These are phyloP conservation scores for Liodrosophila aerea DNA, from an alignment of 2,888 invertebrate species.

Conservation along the genomic window DNA sequence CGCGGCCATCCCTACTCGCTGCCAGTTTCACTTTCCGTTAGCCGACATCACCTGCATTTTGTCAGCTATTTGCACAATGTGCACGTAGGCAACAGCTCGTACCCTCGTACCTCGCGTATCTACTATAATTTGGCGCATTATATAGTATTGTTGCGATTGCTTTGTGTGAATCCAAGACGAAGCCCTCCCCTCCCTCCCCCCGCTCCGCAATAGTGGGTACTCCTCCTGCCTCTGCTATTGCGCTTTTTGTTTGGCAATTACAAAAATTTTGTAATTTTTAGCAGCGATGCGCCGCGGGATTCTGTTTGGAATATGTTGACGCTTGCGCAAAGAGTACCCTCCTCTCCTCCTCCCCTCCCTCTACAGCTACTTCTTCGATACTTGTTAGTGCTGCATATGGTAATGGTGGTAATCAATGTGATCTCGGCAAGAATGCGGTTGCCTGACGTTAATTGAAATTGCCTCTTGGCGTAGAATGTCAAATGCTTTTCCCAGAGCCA, in stretches of 20 bases:
- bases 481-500: conserved; percentile 21
- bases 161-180: conserved; percentile 52
- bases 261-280: conserved; percentile 68
- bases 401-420: conserved; percentile 41
- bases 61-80: conserved; percentile 75
- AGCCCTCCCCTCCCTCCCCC: conserved; percentile 15
- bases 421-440: conserved; percentile 55
- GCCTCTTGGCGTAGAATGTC: conserved; percentile 61
- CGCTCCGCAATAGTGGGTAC: not conserved
- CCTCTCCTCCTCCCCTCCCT: not conserved
- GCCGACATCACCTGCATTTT: conserved; percentile 54
- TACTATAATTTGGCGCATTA: conserved; percentile 63
- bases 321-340: conserved; percentile 54
- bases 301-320: conserved; percentile 40
- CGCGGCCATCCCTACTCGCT: conserved; percentile 27
- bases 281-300: conserved; percentile 70
- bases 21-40: conserved; percentile 4
- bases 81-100: conserved; percentile 38
- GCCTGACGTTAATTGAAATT: conserved; percentile 43
- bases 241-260: conserved; percentile 74
- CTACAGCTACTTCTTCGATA: conserved; percentile 2
- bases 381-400: conserved; percentile 41
- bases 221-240: conserved; percentile 2
- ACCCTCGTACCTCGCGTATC: conserved; percentile 34
- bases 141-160: conserved; percentile 31